Conservation (phyloP, 2,113 vertebrate species). For the Phycodurus eques region DNA sequence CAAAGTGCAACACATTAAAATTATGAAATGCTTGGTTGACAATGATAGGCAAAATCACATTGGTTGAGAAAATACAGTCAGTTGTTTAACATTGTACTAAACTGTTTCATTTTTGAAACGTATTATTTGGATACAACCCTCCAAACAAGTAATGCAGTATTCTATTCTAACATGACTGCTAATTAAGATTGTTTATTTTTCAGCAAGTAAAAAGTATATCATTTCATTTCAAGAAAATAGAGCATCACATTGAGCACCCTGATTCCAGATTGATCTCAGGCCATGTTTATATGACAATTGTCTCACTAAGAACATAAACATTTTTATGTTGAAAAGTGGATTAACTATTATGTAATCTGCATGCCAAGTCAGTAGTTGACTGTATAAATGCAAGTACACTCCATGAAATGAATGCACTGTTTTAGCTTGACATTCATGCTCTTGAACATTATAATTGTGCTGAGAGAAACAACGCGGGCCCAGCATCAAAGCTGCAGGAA, state of each 20-base stretch:
- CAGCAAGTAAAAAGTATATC: no score
- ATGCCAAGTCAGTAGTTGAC: not conserved
- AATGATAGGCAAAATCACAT: not conserved
- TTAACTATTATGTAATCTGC: not conserved
- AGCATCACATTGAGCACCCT: no score
- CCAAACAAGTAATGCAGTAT: not conserved
- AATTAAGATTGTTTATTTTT: no score
- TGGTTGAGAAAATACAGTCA: not conserved
- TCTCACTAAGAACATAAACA: not conserved
- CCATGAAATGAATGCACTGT: not conserved
- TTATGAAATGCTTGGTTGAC: not conserved
- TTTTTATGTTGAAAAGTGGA: not conserved
- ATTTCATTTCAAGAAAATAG: no score
- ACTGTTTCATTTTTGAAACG: not conserved
- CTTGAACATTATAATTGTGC: not conserved
- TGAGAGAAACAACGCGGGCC: not conserved
- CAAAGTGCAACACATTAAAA: conserved; percentile 1
- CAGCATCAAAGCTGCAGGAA: not conserved
- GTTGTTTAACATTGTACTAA: not conserved
- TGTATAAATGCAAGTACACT: not conserved
- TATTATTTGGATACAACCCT: not conserved
- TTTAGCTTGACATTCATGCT: not conserved
- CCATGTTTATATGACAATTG: no score
- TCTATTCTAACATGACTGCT: no score
- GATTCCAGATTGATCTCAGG: no score